A percentile compares a stretch with the other conserved stretches of the same genome.
These are phyloP conservation scores for Stictonetta naevosa DNA, from an alignment of 2,113 vertebrate species.

Conservation along the genomic window DNA sequence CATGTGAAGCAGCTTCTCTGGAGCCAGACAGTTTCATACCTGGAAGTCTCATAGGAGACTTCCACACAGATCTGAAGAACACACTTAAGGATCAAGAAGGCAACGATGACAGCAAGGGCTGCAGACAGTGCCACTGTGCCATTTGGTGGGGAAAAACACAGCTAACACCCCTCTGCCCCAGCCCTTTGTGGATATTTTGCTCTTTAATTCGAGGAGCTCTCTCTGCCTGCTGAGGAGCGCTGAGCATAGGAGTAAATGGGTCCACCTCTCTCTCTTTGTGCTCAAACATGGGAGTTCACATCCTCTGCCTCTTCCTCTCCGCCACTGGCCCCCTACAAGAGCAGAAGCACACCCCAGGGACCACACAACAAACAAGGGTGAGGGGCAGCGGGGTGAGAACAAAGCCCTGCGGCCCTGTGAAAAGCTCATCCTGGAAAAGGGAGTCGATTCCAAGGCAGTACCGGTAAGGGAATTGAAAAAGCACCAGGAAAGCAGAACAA, in stretches of 20 bases:
- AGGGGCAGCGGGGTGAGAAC: constrained; percentile 64
- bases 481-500: constrained; percentile 42
- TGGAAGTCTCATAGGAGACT: neutral
- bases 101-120: neutral
- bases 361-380: neutral
- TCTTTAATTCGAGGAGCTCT: neutral
- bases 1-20: neutral
- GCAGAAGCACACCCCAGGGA: constrained; percentile 63
- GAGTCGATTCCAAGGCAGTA: constrained; percentile 67
- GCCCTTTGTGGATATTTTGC: neutral
- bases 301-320: constrained; percentile 67
- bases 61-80: neutral
- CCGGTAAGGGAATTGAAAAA: constrained; percentile 42
- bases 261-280: constrained; percentile 45
- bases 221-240: neutral
- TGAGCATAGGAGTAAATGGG: neutral
- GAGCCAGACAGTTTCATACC: neutral
- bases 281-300: constrained; percentile 39
- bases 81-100: neutral
- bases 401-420: constrained; percentile 57
- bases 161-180: neutral
- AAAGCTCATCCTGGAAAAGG: constrained; percentile 63
- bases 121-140: rapidly evolving
- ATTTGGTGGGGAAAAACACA: neutral
- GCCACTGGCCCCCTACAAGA: constrained; percentile 49